Base-by-base conservation (phyloP, 1,140 invertebrate genomes). In the Cydia amplana region DNA sequence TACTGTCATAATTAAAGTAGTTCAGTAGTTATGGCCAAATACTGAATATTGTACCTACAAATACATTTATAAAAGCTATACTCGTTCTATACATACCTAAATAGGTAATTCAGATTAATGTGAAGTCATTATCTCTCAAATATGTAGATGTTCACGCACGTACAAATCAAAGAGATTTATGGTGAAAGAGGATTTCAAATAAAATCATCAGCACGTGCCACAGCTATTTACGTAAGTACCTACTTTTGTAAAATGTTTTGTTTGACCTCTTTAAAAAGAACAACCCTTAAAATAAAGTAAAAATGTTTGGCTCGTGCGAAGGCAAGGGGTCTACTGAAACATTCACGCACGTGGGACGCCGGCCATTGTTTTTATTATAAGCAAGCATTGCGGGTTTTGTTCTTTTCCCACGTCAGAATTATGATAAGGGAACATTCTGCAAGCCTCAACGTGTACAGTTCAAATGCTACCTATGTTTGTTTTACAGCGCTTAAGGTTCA, bases 331-430 rank as follows among this genome's bases (percentile, higher is more conserved):
- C 49, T 79, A 76, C 77, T 83, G 79, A 84, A 84, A 83, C 81
- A 85, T 85, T 84, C 78, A 85, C 74, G 74, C 36, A 75, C 78
- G 80, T 79, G 81, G 78, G 75, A 74, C 55, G 79, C 73, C 74
- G 67, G 60, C 80, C 82, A 86, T 87, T 87, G 86, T 87, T 84
- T 85, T 85, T 83, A 84, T 86, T 87, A 86, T 86, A 83, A 83
- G 80, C 81, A 82, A 85, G 81, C 81, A 85, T 85, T 77, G 81
- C 78, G 73, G 73, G 72, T 82, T 87, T 86, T 83, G 85, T 81
- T 83, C 83, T 79, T 81, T 83, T 80, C 75, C 79, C 81, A 76
- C 67, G 79, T 85, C 83, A 80, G 77, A 83, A 85, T 87, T 85
- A 87, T 87, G 79, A 85, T 85, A 84, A 85, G 83, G 80, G 82